Percentiles rank a stretch among this genome's conserved stretches.
phyloP scores from a whole-genome alignment of 2,113 vertebrate species.

The Microcebus tavaratra region DNA sequence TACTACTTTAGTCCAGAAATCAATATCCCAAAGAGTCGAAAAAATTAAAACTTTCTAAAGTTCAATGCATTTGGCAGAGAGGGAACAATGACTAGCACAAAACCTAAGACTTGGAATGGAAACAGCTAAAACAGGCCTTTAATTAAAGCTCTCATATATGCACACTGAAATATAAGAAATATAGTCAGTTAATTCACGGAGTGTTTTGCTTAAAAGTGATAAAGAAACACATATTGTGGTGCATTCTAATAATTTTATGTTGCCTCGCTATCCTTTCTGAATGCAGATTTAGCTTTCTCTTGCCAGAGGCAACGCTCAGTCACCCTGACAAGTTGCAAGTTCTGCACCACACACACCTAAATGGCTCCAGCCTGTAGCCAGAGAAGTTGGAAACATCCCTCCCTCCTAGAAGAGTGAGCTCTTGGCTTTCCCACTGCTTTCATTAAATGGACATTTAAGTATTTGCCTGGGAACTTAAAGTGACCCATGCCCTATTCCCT shows the following conservation, averaged over 20 bases:
- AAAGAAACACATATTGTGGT: background rate
- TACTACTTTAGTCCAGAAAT: background rate
- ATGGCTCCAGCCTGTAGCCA: background rate
- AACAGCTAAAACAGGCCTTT: background rate
- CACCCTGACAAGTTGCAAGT: background rate
- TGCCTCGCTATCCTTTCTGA: background rate
- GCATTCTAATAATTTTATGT: background rate
- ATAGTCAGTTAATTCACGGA: background rate
- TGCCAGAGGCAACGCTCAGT: background rate
- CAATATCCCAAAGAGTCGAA: background rate
- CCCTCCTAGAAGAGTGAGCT: background rate
- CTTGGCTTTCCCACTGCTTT: background rate
- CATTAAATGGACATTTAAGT: background rate
- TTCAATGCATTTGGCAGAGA: background rate
- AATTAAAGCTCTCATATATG: background rate
- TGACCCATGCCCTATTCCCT: background rate
- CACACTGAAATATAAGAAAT: background rate
- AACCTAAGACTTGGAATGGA: background rate
- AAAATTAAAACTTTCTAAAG: background rate
- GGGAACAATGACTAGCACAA: background rate
- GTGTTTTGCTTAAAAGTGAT: background rate
- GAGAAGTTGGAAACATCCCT: background rate
- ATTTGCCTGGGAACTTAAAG: background rate
- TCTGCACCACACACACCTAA: background rate
- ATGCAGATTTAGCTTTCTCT: background rate